These are phyloP conservation scores for Heterodera schachtii DNA, from an alignment of 1,140 invertebrate species.

Conservation along the genomic window DNA sequence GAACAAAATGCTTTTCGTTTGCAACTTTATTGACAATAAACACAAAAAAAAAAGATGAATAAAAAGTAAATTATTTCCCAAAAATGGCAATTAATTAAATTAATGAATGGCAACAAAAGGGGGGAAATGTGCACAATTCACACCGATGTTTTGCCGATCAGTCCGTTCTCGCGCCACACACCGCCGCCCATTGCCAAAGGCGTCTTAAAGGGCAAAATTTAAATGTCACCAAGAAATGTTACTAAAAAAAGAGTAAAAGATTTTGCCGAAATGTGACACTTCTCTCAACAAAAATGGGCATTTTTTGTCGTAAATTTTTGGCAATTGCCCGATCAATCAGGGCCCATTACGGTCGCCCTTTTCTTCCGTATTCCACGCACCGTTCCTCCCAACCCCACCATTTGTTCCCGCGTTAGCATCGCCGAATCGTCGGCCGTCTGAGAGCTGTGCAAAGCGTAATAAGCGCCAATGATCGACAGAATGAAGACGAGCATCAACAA, in stretches of 20 bases:
- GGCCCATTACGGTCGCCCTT: no score
- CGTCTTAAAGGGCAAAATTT: neutral
- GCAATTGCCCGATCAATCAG: neutral
- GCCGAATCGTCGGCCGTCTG: conserved; percentile 25
- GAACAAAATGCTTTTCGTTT: no score
- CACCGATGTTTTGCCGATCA: neutral
- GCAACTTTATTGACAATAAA: no score
- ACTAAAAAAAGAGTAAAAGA: neutral
- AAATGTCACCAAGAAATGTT: neutral
- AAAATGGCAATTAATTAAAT: no score
- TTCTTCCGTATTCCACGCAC: no score
- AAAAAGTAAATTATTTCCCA: no score
- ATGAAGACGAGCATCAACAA: conserved; percentile 60
- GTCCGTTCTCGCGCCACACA: neutral
- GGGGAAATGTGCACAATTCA: neutral
- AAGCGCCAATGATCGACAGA: conserved; percentile 51
- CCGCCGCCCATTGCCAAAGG: neutral
- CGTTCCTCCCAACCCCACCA: neutral
- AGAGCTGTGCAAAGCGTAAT: conserved; percentile 41
- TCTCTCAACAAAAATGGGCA: no score
- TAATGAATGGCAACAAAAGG: no score
- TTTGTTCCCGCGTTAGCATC: conserved; percentile 22
- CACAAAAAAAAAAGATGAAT: no score
- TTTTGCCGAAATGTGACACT: neutral
- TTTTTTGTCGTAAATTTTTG: neutral